These are phyloP conservation scores for Epinotia bilunana DNA, from an alignment of 2,888 invertebrate genomes.

Conservation along the genomic window DNA sequence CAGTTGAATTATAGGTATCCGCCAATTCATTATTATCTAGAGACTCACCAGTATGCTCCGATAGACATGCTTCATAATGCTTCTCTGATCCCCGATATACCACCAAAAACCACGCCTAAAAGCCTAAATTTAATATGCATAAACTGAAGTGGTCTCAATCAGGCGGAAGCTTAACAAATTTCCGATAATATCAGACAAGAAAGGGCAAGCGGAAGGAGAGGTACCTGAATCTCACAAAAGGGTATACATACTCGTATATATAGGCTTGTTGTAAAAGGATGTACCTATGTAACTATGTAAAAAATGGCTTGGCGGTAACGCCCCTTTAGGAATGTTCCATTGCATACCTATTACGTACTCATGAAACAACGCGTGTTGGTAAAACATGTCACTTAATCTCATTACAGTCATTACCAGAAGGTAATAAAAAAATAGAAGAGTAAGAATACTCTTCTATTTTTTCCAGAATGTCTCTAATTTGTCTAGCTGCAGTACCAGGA, in stretches of 20 bases:
- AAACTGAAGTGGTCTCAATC: constrained; percentile 24
- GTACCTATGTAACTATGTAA: background rate
- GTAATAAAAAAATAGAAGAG: too few species aligned
- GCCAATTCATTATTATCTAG: too few species aligned
- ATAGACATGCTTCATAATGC: background rate
- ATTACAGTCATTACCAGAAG: too few species aligned
- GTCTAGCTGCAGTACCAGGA: background rate
- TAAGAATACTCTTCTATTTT: too few species aligned
- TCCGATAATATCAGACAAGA: constrained; percentile 21
- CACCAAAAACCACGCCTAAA: constrained; percentile 5
- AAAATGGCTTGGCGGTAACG: background rate
- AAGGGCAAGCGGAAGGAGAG: constrained; percentile 15
- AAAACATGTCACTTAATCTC: too few species aligned
- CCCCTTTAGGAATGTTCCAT: too few species aligned
- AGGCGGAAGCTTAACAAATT: constrained; percentile 8
- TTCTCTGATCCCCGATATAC: background rate
- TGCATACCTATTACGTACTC: too few species aligned
- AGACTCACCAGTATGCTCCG: background rate
- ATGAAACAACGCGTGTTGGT: too few species aligned
- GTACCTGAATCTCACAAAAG: constrained; percentile 1
- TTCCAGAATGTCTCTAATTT: too few species aligned
- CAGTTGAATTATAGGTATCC: too few species aligned
- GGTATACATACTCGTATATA: background rate
- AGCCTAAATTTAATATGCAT: constrained; percentile 21
- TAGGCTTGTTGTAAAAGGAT: background rate